Conservation (phyloP, 1,140 invertebrate genomes). For the Medauroidea extradentata region DNA sequence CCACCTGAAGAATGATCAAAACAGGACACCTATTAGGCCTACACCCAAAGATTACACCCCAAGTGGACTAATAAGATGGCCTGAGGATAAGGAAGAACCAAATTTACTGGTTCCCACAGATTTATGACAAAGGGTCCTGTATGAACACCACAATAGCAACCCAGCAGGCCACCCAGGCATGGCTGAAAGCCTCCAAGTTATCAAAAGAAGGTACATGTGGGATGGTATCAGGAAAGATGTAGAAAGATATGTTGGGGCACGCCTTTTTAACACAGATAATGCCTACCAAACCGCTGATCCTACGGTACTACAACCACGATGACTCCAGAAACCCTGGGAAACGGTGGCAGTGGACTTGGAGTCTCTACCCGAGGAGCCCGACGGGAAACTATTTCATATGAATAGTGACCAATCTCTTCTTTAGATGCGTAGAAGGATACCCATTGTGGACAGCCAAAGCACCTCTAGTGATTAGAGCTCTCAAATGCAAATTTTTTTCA, state of each 20-base stretch:
- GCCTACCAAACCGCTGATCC: slow-evolving; percentile 6
- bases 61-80: not conserved
- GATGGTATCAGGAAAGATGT: too few species aligned
- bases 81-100: not conserved
- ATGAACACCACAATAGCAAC: slow-evolving; percentile 17
- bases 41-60: not conserved
- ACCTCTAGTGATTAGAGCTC: slow-evolving; percentile 8
- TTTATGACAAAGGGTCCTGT: slow-evolving; percentile 1
- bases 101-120: slow-evolving; percentile 8
- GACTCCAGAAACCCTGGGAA: slow-evolving; percentile 15
- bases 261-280: slow-evolving; percentile 6
- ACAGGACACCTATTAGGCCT: not conserved
- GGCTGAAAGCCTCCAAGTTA: slow-evolving; percentile 21
- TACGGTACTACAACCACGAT: not conserved
- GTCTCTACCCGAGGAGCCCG: slow-evolving; percentile 19
- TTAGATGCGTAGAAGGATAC: slow-evolving; percentile 25
- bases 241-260: slow-evolving; percentile 4
- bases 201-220: not conserved
- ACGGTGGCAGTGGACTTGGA: slow-evolving; percentile 18
- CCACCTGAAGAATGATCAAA: too few species aligned
- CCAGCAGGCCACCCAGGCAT: slow-evolving; percentile 22
- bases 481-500: slow-evolving; percentile 28
- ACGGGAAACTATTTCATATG: slow-evolving; percentile 17
- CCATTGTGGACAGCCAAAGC: slow-evolving; percentile 15
- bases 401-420: slow-evolving; percentile 24